Percentiles rank a stretch among this genome's conserved stretches.
Conservation (phyloP, 2,797 vertebrate species). For the Propithecus deckenii region DNA sequence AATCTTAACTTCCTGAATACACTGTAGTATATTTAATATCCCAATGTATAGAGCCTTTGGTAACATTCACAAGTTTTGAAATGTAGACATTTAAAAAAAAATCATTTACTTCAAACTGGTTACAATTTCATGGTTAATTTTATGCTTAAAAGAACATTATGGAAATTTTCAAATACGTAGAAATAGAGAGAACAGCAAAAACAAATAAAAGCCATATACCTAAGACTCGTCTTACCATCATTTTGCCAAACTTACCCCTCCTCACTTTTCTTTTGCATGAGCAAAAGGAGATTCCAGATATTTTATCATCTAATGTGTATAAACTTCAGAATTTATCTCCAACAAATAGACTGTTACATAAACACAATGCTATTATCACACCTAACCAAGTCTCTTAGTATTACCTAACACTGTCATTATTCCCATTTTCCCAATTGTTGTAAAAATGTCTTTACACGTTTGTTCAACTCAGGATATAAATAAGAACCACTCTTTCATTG, state of each 20-base stretch:
- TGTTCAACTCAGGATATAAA: background rate
- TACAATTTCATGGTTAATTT: constrained; percentile 25
- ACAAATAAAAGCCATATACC: background rate
- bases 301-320: background rate
- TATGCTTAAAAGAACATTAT: constrained; percentile 17
- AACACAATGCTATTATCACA: background rate
- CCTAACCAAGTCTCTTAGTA: constrained; percentile 30
- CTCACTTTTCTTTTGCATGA: background rate
- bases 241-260: background rate
- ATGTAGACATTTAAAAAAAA: background rate
- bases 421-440: background rate
- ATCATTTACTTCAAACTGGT: background rate
- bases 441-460: constrained; percentile 11
- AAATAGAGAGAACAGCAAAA: constrained; percentile 18
- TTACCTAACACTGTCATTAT: background rate
- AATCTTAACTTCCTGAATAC: background rate
- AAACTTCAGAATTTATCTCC: constrained; percentile 17
- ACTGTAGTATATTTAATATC: background rate
- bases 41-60: background rate
- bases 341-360: constrained; percentile 33
- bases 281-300: constrained; percentile 26
- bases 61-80: constrained; percentile 19
- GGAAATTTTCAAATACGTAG: constrained; percentile 48
- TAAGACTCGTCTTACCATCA: background rate
- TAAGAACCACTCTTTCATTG: background rate